These are phyloP conservation scores for Leucosticte australis DNA, from an alignment of 2,113 vertebrate species.

Conservation along the genomic window DNA sequence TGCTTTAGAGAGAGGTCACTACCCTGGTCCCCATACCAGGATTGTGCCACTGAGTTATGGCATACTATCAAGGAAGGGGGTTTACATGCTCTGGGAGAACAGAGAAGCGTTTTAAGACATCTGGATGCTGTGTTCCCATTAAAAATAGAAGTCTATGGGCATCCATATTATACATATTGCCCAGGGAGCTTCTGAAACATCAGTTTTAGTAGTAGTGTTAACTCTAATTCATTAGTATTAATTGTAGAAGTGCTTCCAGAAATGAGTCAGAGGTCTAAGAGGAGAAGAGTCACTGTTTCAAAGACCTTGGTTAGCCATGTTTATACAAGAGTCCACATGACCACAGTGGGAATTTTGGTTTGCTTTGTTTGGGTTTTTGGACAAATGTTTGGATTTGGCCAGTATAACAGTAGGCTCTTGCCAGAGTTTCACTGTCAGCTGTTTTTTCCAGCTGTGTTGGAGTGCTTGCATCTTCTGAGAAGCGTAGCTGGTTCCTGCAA, in stretches of 20 bases:
- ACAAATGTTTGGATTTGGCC: not conserved
- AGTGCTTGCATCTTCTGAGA: not conserved
- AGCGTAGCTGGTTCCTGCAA: not conserved
- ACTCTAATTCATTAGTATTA: not conserved
- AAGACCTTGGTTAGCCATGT: not conserved
- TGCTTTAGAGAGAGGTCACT: not conserved
- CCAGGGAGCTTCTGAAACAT: not conserved
- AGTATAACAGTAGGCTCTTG: not conserved
- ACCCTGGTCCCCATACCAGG: not conserved
- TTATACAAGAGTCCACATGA: not conserved
- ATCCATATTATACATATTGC: not conserved
- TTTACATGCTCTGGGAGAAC: not conserved
- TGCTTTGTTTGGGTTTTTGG: not conserved
- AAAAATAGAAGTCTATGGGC: not conserved
- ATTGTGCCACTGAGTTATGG: not conserved
- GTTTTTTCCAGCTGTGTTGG: not conserved
- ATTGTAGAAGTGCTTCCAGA: not conserved
- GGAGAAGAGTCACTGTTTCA: not conserved
- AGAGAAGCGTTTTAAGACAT: not conserved
- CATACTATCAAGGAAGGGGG: not conserved
- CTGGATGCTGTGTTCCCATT: not conserved
- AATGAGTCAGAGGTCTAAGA: not conserved
- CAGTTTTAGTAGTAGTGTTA: not conserved
- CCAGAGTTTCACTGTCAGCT: not conserved
- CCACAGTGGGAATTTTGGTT: not conserved